Percentiles rank a stretch among this genome's conserved stretches.
These are phyloP conservation scores for Hydropsyche tenuis DNA, from an alignment of 1,140 invertebrate genomes.

Conservation along the genomic window DNA sequence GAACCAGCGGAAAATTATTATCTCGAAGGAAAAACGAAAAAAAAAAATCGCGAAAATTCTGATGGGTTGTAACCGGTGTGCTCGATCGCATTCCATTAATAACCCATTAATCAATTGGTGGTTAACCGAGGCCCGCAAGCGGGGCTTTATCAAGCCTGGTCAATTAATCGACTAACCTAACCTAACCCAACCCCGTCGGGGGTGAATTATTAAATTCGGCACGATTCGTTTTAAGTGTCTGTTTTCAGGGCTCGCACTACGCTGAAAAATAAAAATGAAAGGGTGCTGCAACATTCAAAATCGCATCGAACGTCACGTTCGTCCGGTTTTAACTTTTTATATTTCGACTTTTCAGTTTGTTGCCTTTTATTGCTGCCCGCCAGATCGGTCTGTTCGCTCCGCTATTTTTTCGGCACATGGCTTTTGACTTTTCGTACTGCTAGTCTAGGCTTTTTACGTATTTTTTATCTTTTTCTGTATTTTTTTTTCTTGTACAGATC, in stretches of 20 bases:
- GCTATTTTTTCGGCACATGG: not conserved
- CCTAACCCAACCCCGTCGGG: not conserved
- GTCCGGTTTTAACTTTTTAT: not conserved
- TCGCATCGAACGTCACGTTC: not conserved
- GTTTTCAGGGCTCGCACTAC: not conserved
- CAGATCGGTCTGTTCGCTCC: not conserved
- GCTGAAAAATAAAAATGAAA: not conserved
- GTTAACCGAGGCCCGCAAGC: not conserved
- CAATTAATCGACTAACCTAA: not conserved
- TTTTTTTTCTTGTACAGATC: not conserved
- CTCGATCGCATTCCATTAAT: not conserved
- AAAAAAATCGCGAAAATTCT: too few species aligned
- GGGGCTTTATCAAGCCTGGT: constrained; percentile 7
- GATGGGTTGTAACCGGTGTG: too few species aligned
- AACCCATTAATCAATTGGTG: constrained; percentile 14
- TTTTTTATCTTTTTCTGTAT: too few species aligned
- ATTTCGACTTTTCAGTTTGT: too few species aligned
- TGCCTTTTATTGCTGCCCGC: too few species aligned
- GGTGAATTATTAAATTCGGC: constrained; percentile 8
- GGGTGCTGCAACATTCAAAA: not conserved
- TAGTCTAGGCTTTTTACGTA: not conserved
- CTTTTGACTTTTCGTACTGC: not conserved
- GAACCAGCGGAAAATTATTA: too few species aligned
- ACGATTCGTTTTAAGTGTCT: not conserved
- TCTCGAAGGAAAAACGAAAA: too few species aligned